Conservation (phyloP, 2,113 vertebrate species). For the Pachypanchax playfairii region DNA sequence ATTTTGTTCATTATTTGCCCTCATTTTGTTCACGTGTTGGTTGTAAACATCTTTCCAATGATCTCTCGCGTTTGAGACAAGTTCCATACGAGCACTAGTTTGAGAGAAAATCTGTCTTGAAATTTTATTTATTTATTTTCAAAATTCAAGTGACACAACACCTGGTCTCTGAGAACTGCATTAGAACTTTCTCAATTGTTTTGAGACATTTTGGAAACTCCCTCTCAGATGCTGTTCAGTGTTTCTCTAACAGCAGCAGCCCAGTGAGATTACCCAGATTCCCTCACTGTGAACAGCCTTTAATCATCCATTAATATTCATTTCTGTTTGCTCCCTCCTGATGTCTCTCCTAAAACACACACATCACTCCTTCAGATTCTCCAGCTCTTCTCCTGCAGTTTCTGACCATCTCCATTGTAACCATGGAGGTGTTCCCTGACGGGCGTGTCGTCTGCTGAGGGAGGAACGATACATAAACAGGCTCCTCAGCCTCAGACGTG, state of each 20-base stretch:
- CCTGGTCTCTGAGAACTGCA: too few species aligned
- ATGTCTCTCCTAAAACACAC: constrained; percentile 33
- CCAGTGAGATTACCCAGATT: constrained; percentile 3
- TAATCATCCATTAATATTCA: constrained; percentile 64
- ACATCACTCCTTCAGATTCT: not conserved
- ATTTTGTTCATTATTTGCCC: too few species aligned
- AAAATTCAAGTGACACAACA: too few species aligned
- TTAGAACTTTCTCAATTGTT: too few species aligned
- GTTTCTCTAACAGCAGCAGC: not conserved
- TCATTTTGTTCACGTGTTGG: too few species aligned
- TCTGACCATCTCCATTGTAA: constrained; percentile 51
- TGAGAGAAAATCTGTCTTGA: too few species aligned
- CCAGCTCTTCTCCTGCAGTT: constrained; percentile 12
- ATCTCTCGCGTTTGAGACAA: too few species aligned
- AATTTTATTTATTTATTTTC: too few species aligned
- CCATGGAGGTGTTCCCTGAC: constrained; percentile 54
- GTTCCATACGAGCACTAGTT: too few species aligned
- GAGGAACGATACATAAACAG: constrained; percentile 47
- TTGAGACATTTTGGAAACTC: too few species aligned
- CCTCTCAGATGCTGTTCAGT: too few species aligned
- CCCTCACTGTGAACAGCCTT: constrained; percentile 42
- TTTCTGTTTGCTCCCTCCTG: constrained; percentile 41
- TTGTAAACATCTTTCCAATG: too few species aligned
- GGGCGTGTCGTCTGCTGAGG: constrained; percentile 57
- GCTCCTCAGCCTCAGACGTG: constrained; percentile 48